Evolutionary conservation across 2,113 vertebrate species (phyloP).

Genomic region (Antennarius striatus): DNA sequence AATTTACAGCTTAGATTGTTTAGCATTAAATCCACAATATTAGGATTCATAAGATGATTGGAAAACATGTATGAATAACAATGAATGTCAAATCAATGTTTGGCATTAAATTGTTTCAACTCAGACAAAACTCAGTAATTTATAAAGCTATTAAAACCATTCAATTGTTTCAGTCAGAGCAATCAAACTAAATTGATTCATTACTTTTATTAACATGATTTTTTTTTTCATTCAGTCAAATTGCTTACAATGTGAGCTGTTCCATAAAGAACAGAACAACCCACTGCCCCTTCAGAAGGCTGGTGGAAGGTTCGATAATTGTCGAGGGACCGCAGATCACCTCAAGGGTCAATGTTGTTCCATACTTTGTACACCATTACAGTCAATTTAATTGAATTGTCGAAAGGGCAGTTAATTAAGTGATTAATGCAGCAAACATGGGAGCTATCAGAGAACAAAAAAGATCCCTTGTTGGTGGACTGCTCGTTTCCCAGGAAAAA

Average conservation of each 20-base stretch:
- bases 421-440: slow-evolving; percentile 52
- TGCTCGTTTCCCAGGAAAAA: slow-evolving; percentile 39
- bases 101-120: slow-evolving; percentile 7
- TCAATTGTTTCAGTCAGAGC: slow-evolving; percentile 15
- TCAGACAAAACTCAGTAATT: slow-evolving; percentile 17
- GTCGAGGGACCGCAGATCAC: slow-evolving; percentile 32
- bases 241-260: slow-evolving; percentile 1
- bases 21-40: slow-evolving; percentile 2
- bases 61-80: not conserved
- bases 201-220: not conserved
- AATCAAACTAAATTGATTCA: slow-evolving; percentile 14
- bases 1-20: not conserved
- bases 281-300: slow-evolving; percentile 8
- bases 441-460: slow-evolving; percentile 46
- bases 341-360: slow-evolving; percentile 45
- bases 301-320: slow-evolving; percentile 25
- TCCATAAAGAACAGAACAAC: slow-evolving; percentile 25
- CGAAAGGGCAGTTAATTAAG: slow-evolving; percentile 69
- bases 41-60: not conserved
- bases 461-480: slow-evolving; percentile 32
- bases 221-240: not conserved
- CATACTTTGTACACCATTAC: slow-evolving; percentile 49
- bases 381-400: slow-evolving; percentile 64
- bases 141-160: slow-evolving; percentile 4
- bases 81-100: not conserved